Evolutionary conservation across 2,888 invertebrate genomes (phyloP).

Genomic region (Sinohyriopsis cumingii): DNA sequence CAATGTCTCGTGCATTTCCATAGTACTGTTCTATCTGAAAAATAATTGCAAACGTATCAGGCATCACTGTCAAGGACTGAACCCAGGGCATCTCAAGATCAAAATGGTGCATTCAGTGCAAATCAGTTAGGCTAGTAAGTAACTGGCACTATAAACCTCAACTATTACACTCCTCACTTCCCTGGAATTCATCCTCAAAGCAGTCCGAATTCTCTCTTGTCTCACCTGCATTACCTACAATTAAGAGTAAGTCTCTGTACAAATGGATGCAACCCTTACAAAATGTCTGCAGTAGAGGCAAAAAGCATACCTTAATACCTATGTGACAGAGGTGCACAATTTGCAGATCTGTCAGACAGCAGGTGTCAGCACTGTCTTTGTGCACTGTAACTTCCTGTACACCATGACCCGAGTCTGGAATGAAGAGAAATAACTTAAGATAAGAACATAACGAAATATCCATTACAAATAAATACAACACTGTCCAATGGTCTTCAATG

Average conservation of each 20-base stretch:
- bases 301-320: conserved; percentile 37
- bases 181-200: too few species aligned
- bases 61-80: not conserved
- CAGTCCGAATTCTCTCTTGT: too few species aligned
- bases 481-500: too few species aligned
- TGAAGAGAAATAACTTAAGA: too few species aligned
- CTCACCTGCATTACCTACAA: too few species aligned
- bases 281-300: not conserved
- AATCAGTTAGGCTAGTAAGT: too few species aligned
- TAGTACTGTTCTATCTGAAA: conserved; percentile 79
- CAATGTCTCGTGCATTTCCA: conserved; percentile 83
- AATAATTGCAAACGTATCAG: not conserved
- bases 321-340: conserved; percentile 27
- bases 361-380: conserved; percentile 64
- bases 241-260: not conserved
- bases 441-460: too few species aligned
- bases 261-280: not conserved
- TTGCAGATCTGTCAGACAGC: conserved; percentile 76
- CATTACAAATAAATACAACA: too few species aligned
- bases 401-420: conserved; percentile 35
- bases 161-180: too few species aligned
- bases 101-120: too few species aligned
- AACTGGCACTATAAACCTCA: too few species aligned
- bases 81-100: too few species aligned
- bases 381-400: conserved; percentile 62